A percentile compares a stretch with the other conserved stretches of the same genome.
Evolutionary conservation across 1,140 invertebrate genomes (phyloP).

Genomic region (Trypoxylus dichotomus): DNA sequence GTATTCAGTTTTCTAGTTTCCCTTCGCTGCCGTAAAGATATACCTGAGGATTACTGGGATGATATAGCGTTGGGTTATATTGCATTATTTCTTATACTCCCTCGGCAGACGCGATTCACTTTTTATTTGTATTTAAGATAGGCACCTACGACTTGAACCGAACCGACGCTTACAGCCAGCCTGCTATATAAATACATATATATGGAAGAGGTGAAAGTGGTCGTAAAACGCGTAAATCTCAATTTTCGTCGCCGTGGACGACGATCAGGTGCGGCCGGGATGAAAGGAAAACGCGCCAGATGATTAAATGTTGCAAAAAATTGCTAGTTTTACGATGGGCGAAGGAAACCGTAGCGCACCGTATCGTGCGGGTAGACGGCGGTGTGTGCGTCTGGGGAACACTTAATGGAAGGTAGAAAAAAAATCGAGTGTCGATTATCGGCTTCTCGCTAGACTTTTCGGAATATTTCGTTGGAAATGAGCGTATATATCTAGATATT

Average conservation of each 20-base stretch:
- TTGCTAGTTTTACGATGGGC: slow-evolving; percentile 4
- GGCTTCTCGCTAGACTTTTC: too few relatives aligned
- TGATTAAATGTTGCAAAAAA: slow-evolving; percentile 19
- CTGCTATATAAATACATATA: background rate
- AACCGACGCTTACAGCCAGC: background rate
- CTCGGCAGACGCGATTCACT: slow-evolving; percentile 10
- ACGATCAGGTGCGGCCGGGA: slow-evolving; percentile 6
- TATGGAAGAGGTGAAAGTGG: slow-evolving; percentile 18
- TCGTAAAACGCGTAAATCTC: slow-evolving; percentile 19
- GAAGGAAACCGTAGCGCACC: too few relatives aligned
- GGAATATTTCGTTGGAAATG: too few relatives aligned
- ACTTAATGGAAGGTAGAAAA: too few relatives aligned
- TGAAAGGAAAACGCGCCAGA: slow-evolving; percentile 14
- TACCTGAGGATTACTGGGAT: slow-evolving; percentile 9
- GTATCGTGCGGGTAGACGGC: too few relatives aligned
- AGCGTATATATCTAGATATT: too few relatives aligned
- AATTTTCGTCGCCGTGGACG: slow-evolving; percentile 17
- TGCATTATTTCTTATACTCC: slow-evolving; percentile 24
- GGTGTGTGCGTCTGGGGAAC: too few relatives aligned
- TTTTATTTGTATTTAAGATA: slow-evolving; percentile 25
- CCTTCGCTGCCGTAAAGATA: background rate
- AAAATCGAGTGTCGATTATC: too few relatives aligned
- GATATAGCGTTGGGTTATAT: slow-evolving; percentile 16
- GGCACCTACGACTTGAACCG: slow-evolving; percentile 7
- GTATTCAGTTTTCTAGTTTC: background rate